These are phyloP conservation scores for Serripes groenlandicus DNA, from an alignment of 2,888 invertebrate genomes.

Conservation along the genomic window DNA sequence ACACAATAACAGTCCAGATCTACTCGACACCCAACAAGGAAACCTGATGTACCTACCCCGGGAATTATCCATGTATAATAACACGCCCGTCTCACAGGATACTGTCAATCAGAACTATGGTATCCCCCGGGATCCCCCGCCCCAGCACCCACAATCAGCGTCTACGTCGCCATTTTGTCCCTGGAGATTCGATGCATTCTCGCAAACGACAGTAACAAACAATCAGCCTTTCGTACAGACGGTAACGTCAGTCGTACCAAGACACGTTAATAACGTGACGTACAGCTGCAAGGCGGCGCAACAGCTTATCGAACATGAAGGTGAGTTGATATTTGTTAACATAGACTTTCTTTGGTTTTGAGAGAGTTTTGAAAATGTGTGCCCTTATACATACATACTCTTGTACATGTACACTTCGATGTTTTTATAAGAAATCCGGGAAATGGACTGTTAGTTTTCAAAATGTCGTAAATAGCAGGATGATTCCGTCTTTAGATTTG, in stretches of 20 bases:
- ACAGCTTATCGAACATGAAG: conserved; percentile 70
- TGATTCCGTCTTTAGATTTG: no score
- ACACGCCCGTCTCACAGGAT: conserved; percentile 43
- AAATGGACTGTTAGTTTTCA: no score
- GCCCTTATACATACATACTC: no score
- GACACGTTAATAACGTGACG: conserved; percentile 57
- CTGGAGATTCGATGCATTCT: conserved; percentile 75
- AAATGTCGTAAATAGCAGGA: no score
- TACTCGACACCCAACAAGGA: conserved; percentile 69
- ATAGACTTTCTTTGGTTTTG: no score
- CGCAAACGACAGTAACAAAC: conserved; percentile 57
- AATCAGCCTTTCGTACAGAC: conserved; percentile 41
- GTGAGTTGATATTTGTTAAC: no score
- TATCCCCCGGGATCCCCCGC: conserved; percentile 55
- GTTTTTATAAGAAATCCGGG: no score
- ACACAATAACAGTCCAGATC: conserved; percentile 72
- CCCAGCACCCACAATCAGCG: conserved; percentile 62
- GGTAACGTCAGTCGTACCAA: conserved; percentile 51
- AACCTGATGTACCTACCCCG: conserved; percentile 64
- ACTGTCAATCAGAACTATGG: conserved; percentile 44
- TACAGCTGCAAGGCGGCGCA: conserved; percentile 68
- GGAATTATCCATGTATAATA: conserved; percentile 49
- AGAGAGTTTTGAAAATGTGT: no score
- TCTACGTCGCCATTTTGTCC: conserved; percentile 73
- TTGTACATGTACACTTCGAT: no score